Evolutionary conservation across 2,797 vertebrate genomes (phyloP), one percentile per base, ranked within the genome.

Genomic region (Pyrocephalus nanus): DNA sequence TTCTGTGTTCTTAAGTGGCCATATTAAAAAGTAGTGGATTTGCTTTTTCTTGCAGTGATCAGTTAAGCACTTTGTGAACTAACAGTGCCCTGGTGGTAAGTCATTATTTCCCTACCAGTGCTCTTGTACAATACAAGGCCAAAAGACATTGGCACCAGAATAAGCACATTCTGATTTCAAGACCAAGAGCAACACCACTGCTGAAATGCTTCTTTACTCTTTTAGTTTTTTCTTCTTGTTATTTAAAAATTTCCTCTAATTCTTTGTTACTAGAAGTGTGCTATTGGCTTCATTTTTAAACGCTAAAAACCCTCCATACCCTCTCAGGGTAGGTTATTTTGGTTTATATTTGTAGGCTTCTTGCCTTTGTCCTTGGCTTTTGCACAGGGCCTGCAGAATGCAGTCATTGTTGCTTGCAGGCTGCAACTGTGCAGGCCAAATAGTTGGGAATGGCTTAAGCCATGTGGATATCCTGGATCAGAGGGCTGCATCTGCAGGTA

Each of bases 341-440:
- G n/a, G 3, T 34, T 76, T 66, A 12, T 34, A 2, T 74, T 88
- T 91, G 26, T 42, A 27, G 71, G 27, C 45, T 83, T 70, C 36
- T 86, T 91, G 48, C 34, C 54, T 89, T 69, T 77, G 43, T 78
- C 61, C 32, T 57, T 87, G 38, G 36, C 30, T 89, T 76, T 83
- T 91, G 18, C 61, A 4, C 83, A 21, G 83, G 67, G 40, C 18
- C 51, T 71, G 42, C 47, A 58, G 48, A 92, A 76, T 53, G 15
- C n/a, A 43, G 61, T 58, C 43, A 2, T 17, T 64, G 19, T 71
- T 62, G 18, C 34, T 55, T 79, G 74, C 30, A 67, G 43, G 19
- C 58, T 87, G 61, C 3, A 18, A 2, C 30, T 1, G 1, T 26
- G 22, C 32, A 47, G 48, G 42, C 21, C n/a, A 43, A 38, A 23